Evolutionary conservation across 2,113 vertebrate species (phyloP).

Genomic region (cattle (Bos taurus)): DNA sequence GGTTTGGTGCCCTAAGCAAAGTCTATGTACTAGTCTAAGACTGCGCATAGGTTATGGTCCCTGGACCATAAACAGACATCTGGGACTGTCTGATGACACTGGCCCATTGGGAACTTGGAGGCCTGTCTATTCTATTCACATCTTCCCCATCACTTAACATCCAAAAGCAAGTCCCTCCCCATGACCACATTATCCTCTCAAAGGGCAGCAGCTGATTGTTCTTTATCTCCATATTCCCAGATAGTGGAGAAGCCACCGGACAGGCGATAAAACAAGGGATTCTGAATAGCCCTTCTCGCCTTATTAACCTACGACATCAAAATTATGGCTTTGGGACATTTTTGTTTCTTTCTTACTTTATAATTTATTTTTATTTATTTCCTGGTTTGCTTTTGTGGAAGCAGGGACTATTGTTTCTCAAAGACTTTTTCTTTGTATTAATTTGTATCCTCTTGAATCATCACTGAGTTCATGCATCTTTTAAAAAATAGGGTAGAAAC

Average conservation of each 20-base stretch:
- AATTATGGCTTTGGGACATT: neutral
- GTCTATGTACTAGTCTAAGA: neutral
- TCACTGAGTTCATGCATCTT: neutral
- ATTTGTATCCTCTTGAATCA: neutral
- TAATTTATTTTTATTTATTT: neutral
- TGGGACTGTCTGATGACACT: neutral
- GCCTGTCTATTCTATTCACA: neutral
- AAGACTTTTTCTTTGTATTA: neutral
- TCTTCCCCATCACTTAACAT: neutral
- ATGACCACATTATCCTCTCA: neutral
- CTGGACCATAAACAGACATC: neutral
- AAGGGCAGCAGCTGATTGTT: neutral
- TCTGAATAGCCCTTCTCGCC: neutral
- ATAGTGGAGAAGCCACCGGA: neutral
- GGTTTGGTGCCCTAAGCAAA: neutral
- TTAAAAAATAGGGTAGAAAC: neutral
- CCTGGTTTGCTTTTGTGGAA: neutral
- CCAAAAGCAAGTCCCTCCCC: neutral
- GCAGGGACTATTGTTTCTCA: neutral
- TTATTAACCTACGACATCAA: neutral
- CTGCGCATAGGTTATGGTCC: neutral
- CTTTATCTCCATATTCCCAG: neutral
- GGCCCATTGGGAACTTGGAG: neutral
- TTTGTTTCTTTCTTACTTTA: slow-evolving; percentile 1
- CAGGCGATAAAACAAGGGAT: neutral